A percentile compares a stretch with the other conserved stretches of the same genome.
These are phyloP conservation scores for Rhagonycha fulva DNA, from an alignment of 2,888 invertebrate genomes.

Conservation along the genomic window DNA sequence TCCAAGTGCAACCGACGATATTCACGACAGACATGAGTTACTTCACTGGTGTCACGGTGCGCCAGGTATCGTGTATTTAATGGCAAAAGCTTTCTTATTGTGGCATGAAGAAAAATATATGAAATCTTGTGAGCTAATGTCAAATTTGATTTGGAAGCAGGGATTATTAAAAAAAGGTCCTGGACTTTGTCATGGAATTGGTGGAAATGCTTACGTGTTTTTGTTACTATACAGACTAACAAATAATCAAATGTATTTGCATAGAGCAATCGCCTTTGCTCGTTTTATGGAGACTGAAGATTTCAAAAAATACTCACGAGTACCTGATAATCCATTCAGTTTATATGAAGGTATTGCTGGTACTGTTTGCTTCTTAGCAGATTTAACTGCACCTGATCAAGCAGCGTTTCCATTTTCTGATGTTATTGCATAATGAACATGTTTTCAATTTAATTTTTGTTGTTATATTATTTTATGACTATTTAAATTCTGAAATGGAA, in stretches of 20 bases:
- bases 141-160: slow-evolving; percentile 80
- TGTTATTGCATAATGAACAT: slow-evolving; percentile 60
- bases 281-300: slow-evolving; percentile 71
- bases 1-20: slow-evolving; percentile 69
- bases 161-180: slow-evolving; percentile 87
- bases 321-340: slow-evolving; percentile 82
- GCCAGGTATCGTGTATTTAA: slow-evolving; percentile 77
- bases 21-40: slow-evolving; percentile 66
- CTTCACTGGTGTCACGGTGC: slow-evolving; percentile 94
- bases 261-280: slow-evolving; percentile 76
- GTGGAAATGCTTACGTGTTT: slow-evolving; percentile 83
- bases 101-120: slow-evolving; percentile 77
- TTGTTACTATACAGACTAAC: slow-evolving; percentile 77
- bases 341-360: slow-evolving; percentile 88
- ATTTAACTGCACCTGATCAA: slow-evolving; percentile 71
- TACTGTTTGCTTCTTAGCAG: slow-evolving; percentile 79
- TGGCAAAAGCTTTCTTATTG: slow-evolving; percentile 78
- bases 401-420: slow-evolving; percentile 86
- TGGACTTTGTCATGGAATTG: slow-evolving; percentile 87
- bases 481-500: neutral
- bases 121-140: slow-evolving; percentile 68
- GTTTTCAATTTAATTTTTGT: neutral
- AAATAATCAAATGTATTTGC: slow-evolving; percentile 69
- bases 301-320: slow-evolving; percentile 69
- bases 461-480: neutral